Conservation (phyloP, 2,113 vertebrate species). For the Microcebus ravelobensis region DNA sequence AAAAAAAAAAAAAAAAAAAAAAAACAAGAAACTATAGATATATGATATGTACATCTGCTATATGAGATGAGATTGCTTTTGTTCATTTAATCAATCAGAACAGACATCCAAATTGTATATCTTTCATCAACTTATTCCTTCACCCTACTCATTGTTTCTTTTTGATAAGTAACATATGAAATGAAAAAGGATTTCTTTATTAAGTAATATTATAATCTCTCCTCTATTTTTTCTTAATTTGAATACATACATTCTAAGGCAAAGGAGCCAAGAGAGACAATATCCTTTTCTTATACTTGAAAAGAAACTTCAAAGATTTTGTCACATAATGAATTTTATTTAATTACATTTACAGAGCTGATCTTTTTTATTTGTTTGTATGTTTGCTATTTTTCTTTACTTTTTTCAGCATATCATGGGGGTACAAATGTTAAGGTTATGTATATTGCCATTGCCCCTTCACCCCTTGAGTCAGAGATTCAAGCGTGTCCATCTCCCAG, state of each 20-base stretch:
- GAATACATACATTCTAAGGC: not conserved
- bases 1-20: no score
- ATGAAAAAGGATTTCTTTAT: not conserved
- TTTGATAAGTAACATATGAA: not conserved
- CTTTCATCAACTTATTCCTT: not conserved
- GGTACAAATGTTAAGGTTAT: no score
- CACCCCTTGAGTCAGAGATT: no score
- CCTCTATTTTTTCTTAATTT: not conserved
- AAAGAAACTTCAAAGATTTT: constrained; percentile 13
- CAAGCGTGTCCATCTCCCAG: no score
- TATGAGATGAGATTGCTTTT: not conserved
- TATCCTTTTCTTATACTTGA: not conserved
- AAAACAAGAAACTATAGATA: no score
- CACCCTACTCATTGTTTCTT: not conserved
- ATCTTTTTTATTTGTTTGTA: not conserved
- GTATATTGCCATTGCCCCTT: no score
- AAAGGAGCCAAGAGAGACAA: not conserved
- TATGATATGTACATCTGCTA: not conserved
- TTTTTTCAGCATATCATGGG: no score
- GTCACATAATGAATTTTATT: not conserved
- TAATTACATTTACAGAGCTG: not conserved
- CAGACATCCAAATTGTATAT: not conserved
- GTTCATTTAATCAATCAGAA: no score
- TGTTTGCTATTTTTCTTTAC: no score
- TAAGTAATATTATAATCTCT: not conserved